phyloP scores from a whole-genome alignment of 2,113 vertebrate genomes.

The Oncorhynchus keta region DNA sequence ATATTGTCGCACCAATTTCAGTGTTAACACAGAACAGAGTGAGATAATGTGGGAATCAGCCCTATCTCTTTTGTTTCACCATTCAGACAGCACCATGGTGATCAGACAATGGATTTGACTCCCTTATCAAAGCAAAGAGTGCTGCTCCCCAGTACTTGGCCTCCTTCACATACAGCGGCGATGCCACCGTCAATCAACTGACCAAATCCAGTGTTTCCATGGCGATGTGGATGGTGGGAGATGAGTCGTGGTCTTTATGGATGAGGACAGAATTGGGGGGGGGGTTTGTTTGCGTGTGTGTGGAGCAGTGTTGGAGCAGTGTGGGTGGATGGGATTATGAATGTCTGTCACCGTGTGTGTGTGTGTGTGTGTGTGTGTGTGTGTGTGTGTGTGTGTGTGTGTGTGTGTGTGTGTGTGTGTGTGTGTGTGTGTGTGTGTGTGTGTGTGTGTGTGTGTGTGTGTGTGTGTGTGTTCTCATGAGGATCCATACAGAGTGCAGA shows the following conservation, averaged over 20 bases:
- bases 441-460: too few relatives aligned
- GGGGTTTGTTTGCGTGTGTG: slow-evolving; percentile 41
- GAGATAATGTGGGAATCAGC: not conserved
- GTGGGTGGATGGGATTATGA: not conserved
- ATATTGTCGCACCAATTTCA: not conserved
- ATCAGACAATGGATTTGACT: slow-evolving; percentile 4
- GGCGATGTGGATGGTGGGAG: slow-evolving; percentile 48
- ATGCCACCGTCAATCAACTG: slow-evolving; percentile 35
- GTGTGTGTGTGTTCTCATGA: not conserved
- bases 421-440: not conserved
- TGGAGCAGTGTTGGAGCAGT: slow-evolving; percentile 41
- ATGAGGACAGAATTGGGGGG: slow-evolving; percentile 25
- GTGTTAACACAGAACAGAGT: not conserved
- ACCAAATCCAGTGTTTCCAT: slow-evolving; percentile 61
- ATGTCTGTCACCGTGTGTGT: not conserved
- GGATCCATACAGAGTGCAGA: not conserved
- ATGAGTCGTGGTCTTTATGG: slow-evolving; percentile 39
- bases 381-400: not conserved
- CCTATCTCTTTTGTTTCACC: not conserved
- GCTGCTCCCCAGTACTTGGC: slow-evolving; percentile 10
- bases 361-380: not conserved
- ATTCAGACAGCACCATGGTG: not conserved
- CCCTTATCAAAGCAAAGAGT: slow-evolving; percentile 22
- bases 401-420: not conserved
- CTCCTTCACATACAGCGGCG: slow-evolving; percentile 11